Base-by-base conservation (phyloP, 2,113 vertebrate genomes). In the Hystrix brachyura region DNA sequence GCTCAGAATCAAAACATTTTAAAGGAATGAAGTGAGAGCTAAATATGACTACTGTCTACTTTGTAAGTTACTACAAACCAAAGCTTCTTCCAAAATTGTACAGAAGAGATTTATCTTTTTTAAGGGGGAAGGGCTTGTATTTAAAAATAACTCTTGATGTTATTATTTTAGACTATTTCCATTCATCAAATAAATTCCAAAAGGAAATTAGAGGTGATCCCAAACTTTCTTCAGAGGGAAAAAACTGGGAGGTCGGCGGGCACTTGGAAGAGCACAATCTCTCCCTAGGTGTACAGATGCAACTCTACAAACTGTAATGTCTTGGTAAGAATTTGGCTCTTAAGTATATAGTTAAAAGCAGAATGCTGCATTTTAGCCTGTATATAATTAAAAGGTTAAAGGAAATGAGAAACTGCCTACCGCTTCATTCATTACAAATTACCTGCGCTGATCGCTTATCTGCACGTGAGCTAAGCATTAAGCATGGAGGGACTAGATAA, bases 391-490 rank as follows among this genome's bases (percentile, higher is more conserved):
- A 98, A n/a, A 98, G 89, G 97, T 89, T 97, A 92, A 97, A 98
- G 97, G 92, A 98, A 98, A 98, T 86, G 14, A 97, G 94, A 96
- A 97, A 97, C 96, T 96, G 94, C 95, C 92, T 90, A 98, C 55
- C 90, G 97, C 81, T 1, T 98, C 80, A 69, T 97, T 97, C 97
- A 90, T 98, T 95, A 97, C 71, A 14, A 94, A 97, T 97, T 97
- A 98, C 97, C 98, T 98, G 97, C 76, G 69, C 95, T 96, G 97
- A 95, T 88, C 92, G 98, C 53, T 0, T 38, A 97, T 98, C 95
- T 98, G 98, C 97, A 97, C 97, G 96, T 78, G 97, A 98, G 97
- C 97, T 96, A 97, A 98, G 98, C 62, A 60, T 98, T 96, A 95
- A 94, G 96, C 83, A 95, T 96, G 95, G 64, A 93, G 96, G 93